Evolutionary conservation across 2,888 invertebrate species (phyloP), one percentile per base, ranked within the genome.

Genomic region (Unio pictorum): DNA sequence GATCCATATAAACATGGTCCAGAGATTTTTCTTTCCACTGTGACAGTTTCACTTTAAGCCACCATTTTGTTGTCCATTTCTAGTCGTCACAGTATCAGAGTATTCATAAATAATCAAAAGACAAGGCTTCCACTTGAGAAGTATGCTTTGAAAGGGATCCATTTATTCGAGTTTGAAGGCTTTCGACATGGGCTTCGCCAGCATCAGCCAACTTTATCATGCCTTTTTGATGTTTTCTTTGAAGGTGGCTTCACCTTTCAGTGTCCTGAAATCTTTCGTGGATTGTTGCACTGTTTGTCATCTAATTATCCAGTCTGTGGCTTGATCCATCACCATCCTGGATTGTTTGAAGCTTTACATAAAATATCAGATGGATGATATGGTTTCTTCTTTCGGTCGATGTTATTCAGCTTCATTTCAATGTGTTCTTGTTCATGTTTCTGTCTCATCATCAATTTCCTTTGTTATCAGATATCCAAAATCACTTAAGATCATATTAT

Each of bases 261-360:
- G 59, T 59, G 58, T 59, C 66, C 66, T 30, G 54, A 67, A 20
- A 34, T 60, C 11, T 61, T 54, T 60, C 4, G 8, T 55, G 61
- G 55, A 18, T 30, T 67, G 23, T 23, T 67, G 17, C 4, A 45
- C 30, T 67, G 61, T 26, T 28, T 67, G n/a, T 20, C 58, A 26
- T 58, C 34, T 20, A 58, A 57, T n/a, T 67, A 61, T 28, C 62
- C 61, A 23, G 67, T 67, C 17, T 67, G 67, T 67, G 67, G 55
- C 15, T 56, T 61, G 6, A 11, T 67, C 1, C 67, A 67, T 26
- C 15, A 30, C 57, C 28, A 67, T 28, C 55, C 54, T 20, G 23
- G 45, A 17, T 3, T 67, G 5, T 67, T 67, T 55, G 55, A 61
- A 23, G 4, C 62, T 17, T 55, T 67, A 55, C 23, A 17, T 15